phyloP scores from a whole-genome alignment of 1,140 invertebrate genomes.

The Cyclargus thomasi region DNA sequence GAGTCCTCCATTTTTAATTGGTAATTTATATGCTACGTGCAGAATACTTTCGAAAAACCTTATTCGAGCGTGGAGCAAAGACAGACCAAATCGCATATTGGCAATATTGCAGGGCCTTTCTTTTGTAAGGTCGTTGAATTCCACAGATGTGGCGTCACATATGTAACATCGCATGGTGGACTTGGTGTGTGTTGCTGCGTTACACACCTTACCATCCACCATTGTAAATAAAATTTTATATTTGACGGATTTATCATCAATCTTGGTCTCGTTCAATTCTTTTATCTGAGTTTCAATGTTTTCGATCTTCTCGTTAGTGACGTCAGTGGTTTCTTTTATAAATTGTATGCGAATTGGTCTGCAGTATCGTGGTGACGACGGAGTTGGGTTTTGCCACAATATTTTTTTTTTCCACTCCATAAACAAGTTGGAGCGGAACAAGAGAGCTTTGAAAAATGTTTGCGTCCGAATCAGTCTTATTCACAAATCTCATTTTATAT shows the following conservation, averaged over 20 bases:
- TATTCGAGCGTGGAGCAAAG: slow-evolving; percentile 51
- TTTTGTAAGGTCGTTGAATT: slow-evolving; percentile 46
- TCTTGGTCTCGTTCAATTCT: background rate
- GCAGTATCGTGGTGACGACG: slow-evolving; percentile 32
- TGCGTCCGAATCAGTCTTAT: slow-evolving; percentile 31
- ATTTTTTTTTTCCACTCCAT: slow-evolving; percentile 31
- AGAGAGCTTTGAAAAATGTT: slow-evolving; percentile 34
- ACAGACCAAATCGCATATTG: slow-evolving; percentile 41
- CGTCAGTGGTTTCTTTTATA: slow-evolving; percentile 36
- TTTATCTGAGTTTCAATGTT: slow-evolving; percentile 24
- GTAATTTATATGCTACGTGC: slow-evolving; percentile 47
- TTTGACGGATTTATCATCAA: slow-evolving; percentile 23
- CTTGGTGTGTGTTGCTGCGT: slow-evolving; percentile 48
- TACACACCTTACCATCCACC: slow-evolving; percentile 58
- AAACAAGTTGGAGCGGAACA: slow-evolving; percentile 42
- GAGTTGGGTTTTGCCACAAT: slow-evolving; percentile 44
- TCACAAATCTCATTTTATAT: slow-evolving; percentile 45
- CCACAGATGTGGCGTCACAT: slow-evolving; percentile 41
- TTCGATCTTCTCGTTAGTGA: slow-evolving; percentile 38
- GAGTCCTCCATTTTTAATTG: slow-evolving; percentile 30
- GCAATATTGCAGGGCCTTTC: slow-evolving; percentile 29
- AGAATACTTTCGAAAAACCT: slow-evolving; percentile 52
- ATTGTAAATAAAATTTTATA: slow-evolving; percentile 47
- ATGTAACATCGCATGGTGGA: slow-evolving; percentile 51
- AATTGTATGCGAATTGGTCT: slow-evolving; percentile 41